These are phyloP conservation scores for Cheilosia variabilis DNA, from an alignment of 2,888 invertebrate genomes.

Conservation along the genomic window DNA sequence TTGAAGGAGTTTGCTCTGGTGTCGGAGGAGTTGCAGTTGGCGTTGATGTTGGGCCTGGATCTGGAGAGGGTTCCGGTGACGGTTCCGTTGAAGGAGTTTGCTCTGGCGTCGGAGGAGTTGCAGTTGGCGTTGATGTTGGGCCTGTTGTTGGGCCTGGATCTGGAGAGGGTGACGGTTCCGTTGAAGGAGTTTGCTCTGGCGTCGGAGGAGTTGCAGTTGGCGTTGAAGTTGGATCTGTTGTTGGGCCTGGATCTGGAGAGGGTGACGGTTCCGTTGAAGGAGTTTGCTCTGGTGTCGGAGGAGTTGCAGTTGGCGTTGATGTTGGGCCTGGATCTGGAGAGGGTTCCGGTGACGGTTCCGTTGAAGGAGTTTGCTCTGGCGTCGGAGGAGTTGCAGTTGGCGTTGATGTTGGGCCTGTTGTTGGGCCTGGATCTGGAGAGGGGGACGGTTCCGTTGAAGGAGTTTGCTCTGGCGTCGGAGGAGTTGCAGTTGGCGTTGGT, in stretches of 20 bases:
- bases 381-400: not conserved
- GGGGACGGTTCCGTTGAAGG: not conserved
- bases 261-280: not conserved
- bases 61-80: not conserved
- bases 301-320: not conserved
- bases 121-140: not conserved
- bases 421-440: no score
- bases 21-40: not conserved
- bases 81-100: not conserved
- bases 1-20: not conserved
- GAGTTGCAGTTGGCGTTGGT: not conserved
- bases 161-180: not conserved
- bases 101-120: slow-evolving; percentile 8
- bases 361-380: not conserved
- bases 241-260: no score
- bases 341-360: not conserved
- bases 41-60: not conserved
- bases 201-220: not conserved
- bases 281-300: no score
- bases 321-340: not conserved
- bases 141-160: not conserved
- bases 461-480: no score
- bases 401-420: no score
- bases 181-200: not conserved
- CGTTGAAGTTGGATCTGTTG: no score